phyloP scores from a whole-genome alignment of 2,113 vertebrate genomes.

The Hystrix cristata region DNA sequence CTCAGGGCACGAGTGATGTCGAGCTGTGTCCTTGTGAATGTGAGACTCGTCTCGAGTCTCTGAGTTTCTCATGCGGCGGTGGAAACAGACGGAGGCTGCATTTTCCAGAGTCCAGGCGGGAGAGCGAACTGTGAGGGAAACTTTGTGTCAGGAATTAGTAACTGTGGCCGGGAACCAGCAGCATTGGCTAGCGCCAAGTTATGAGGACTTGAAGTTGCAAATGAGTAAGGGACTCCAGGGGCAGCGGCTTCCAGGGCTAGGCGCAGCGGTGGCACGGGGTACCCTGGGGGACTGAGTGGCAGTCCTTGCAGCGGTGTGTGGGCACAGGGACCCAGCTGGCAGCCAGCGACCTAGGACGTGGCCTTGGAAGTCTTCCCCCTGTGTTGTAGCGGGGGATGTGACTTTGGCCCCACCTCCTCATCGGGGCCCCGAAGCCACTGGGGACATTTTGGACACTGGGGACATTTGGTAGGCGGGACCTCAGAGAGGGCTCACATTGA shows the following conservation, averaged over 20 bases:
- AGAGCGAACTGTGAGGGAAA: neutral
- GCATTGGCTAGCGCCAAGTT: too few relatives aligned
- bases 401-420: neutral
- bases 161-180: neutral
- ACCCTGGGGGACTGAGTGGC: neutral
- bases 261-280: rapidly evolving
- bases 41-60: too few relatives aligned
- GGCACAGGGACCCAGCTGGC: neutral
- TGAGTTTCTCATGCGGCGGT: neutral
- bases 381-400: neutral
- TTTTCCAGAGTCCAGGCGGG: neutral
- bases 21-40: neutral
- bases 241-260: neutral
- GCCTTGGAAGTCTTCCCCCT: neutral
- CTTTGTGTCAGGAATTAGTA: neutral
- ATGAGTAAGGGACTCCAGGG: neutral
- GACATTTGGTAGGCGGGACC: neutral
- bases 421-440: neutral
- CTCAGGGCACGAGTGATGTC: too few relatives aligned
- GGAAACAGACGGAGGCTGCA: neutral
- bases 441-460: neutral
- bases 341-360: neutral
- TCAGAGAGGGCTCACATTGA: neutral
- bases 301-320: neutral
- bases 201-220: neutral